A percentile compares a stretch with the other conserved stretches of the same genome.
These are phyloP conservation scores for Acrocephalus scirpaceus DNA, from an alignment of 2,797 vertebrate genomes.

Conservation along the genomic window DNA sequence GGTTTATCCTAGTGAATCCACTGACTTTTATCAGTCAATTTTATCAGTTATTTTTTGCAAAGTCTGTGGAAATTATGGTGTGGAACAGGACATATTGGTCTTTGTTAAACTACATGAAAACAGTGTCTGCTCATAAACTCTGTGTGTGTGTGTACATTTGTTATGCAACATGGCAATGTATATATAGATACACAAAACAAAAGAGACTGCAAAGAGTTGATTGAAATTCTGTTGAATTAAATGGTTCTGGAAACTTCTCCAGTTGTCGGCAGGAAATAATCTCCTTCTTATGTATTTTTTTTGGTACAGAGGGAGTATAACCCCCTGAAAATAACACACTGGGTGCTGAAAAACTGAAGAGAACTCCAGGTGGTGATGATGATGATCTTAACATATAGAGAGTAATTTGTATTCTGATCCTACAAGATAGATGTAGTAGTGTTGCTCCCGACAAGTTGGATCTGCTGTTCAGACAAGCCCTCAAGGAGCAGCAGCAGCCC, in stretches of 20 bases:
- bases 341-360: neutral
- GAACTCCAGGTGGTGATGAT: neutral
- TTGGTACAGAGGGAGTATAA: neutral
- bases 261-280: neutral
- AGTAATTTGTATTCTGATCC: slow-evolving; percentile 29
- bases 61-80: neutral
- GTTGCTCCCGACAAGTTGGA: neutral
- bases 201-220: neutral
- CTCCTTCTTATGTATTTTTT: neutral
- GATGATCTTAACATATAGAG: neutral
- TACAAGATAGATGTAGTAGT: neutral
- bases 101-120: neutral
- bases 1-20: neutral
- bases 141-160: neutral
- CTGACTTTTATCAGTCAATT: neutral
- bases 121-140: accelerated
- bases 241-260: neutral
- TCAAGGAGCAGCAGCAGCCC: neutral
- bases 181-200: neutral
- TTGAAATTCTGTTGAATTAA: neutral
- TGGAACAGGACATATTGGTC: neutral
- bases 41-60: neutral
- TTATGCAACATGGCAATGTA: neutral
- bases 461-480: neutral
- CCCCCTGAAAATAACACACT: neutral